Conservation (phyloP, 2,113 vertebrate genomes). For the Turdus rufiventris region DNA sequence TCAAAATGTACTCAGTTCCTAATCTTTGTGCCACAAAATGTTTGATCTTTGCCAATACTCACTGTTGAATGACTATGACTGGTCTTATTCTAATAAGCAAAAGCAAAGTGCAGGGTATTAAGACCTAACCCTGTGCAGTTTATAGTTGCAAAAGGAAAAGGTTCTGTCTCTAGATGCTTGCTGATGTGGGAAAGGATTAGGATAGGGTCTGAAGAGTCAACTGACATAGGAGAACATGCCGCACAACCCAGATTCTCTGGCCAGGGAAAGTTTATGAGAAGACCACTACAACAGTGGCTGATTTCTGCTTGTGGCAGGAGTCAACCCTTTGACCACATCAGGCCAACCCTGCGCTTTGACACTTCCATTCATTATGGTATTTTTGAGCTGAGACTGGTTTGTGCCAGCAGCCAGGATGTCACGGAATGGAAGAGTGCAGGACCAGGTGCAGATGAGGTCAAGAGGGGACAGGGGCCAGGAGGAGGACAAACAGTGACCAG, state of each 20-base stretch:
- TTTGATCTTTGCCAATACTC: slow-evolving; percentile 1
- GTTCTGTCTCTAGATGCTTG: neutral
- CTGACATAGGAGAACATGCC: neutral
- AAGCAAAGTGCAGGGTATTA: neutral
- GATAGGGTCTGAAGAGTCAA: neutral
- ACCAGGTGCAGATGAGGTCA: neutral
- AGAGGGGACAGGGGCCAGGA: neutral
- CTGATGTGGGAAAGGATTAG: neutral
- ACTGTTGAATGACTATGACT: neutral
- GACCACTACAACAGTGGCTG: neutral
- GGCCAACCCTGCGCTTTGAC: neutral
- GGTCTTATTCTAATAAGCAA: neutral
- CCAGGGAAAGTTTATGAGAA: neutral
- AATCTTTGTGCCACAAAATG: neutral
- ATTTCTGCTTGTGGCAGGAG: neutral
- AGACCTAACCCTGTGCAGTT: neutral
- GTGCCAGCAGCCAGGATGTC: neutral
- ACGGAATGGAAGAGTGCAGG: neutral
- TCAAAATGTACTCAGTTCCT: neutral
- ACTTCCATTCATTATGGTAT: neutral
- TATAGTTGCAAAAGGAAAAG: neutral
- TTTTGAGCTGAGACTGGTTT: neutral
- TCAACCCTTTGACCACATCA: neutral
- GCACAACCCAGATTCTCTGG: neutral
- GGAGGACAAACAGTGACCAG: neutral